phyloP scores from a whole-genome alignment of 2,113 vertebrate species.

The Saguinus imperator region DNA sequence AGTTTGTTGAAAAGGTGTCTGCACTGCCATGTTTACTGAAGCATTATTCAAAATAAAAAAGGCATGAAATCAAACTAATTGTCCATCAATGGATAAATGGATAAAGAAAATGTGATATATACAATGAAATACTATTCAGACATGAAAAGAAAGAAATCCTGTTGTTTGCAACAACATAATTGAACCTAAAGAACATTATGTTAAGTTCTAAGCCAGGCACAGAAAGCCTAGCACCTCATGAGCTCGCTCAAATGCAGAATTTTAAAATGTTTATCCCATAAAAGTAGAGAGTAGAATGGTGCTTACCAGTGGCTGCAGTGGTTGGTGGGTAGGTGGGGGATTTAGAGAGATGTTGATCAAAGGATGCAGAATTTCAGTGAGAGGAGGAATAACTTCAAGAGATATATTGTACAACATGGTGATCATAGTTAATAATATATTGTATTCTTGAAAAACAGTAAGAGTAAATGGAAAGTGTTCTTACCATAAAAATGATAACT shows the following conservation, averaged over 20 bases:
- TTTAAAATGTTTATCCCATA: background rate
- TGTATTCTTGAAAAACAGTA: too few relatives aligned
- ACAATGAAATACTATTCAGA: background rate
- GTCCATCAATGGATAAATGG: background rate
- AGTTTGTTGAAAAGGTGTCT: background rate
- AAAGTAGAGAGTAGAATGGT: background rate
- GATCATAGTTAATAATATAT: too few relatives aligned
- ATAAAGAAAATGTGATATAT: background rate
- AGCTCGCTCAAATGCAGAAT: background rate
- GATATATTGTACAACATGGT: too few relatives aligned
- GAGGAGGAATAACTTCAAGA: background rate
- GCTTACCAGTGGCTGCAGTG: background rate
- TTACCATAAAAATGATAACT: background rate
- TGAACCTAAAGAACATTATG: background rate
- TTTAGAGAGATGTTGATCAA: background rate
- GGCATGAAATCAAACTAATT: background rate
- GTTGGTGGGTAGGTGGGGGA: background rate
- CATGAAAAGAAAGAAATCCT: background rate
- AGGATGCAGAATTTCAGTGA: background rate
- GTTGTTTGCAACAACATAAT: background rate
- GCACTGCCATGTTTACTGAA: background rate
- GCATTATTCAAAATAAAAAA: background rate
- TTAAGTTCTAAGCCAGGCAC: background rate
- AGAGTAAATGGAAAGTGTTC: too few relatives aligned
- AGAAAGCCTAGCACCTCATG: background rate